Evolutionary conservation across 37 sponge, comb jelly and placozoan genomes (phyloP).

Genomic region (Cliona cf. orientalis): DNA sequence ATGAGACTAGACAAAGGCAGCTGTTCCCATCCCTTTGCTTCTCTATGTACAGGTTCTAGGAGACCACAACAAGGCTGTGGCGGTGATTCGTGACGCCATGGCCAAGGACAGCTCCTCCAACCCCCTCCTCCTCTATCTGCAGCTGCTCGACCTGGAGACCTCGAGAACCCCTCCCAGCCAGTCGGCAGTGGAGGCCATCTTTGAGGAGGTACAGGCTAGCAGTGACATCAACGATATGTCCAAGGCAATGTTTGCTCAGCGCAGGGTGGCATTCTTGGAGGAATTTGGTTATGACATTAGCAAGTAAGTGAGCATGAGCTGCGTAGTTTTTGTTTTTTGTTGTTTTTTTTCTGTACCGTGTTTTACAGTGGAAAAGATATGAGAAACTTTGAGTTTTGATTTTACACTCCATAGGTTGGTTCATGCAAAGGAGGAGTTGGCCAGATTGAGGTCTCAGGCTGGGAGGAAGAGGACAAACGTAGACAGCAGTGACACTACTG

Average conservation of each 20-base stretch:
- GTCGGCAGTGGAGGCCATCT: constrained; percentile 41
- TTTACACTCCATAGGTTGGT: no score
- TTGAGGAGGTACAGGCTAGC: constrained; percentile 8
- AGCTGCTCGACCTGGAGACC: constrained; percentile 70
- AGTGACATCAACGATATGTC: constrained; percentile 20
- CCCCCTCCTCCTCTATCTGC: constrained; percentile 55
- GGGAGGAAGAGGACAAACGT: no score
- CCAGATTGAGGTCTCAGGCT: no score
- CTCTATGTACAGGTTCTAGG: constrained; percentile 9
- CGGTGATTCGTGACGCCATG: constrained; percentile 53
- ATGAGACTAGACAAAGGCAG: no score
- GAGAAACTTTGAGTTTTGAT: no score
- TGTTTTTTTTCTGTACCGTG: neutral
- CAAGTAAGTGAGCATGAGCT: constrained; percentile 37
- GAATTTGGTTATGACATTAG: constrained; percentile 49
- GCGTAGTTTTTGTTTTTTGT: neutral
- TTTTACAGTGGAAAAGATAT: no score
- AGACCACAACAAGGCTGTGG: constrained; percentile 33
- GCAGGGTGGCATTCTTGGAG: constrained; percentile 51
- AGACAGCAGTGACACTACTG: neutral
- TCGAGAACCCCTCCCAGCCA: constrained; percentile 28
- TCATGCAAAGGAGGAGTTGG: no score
- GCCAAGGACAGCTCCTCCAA: constrained; percentile 58
- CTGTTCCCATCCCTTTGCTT: no score
- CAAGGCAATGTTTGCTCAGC: constrained; percentile 30